phyloP scores from a whole-genome alignment of 2,888 invertebrate species.

The Leucozona laternaria region DNA sequence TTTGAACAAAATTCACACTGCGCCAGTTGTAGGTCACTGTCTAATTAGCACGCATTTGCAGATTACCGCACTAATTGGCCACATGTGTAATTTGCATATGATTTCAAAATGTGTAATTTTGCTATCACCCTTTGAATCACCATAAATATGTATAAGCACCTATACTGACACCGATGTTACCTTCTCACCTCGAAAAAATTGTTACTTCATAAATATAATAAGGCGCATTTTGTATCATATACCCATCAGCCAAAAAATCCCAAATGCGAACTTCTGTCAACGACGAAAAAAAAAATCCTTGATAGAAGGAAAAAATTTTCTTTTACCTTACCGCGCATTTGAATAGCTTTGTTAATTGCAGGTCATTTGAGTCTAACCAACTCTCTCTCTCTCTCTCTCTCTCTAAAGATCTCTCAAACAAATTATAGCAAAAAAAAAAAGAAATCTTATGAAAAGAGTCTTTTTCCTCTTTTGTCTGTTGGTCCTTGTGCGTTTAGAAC shows the following conservation, averaged over 20 bases:
- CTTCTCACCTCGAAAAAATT: constrained; percentile 37
- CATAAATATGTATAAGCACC: not conserved
- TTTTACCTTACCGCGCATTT: not conserved
- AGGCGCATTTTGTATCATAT: not conserved
- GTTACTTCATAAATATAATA: constrained; percentile 3
- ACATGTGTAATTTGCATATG: constrained; percentile 64
- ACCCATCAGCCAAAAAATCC: not conserved
- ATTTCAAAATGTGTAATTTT: constrained; percentile 57
- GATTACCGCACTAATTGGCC: constrained; percentile 72
- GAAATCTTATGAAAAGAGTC: not conserved
- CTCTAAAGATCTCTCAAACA: constrained; percentile 18
- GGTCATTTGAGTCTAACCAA: too few relatives aligned
- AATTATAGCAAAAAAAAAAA: not conserved
- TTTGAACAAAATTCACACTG: constrained; percentile 40
- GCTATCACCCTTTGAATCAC: constrained; percentile 31
- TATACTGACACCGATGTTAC: constrained; percentile 3
- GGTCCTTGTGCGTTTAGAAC: constrained; percentile 49
- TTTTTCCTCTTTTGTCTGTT: constrained; percentile 10
- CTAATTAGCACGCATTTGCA: constrained; percentile 69
- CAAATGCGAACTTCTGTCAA: constrained; percentile 27
- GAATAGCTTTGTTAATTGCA: constrained; percentile 51
- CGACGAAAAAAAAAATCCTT: not conserved
- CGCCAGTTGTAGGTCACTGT: constrained; percentile 54
- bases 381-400: too few relatives aligned
- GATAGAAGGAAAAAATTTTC: not conserved